Evolutionary conservation across 2,888 invertebrate genomes (phyloP).

Genomic region (Tuta absoluta): DNA sequence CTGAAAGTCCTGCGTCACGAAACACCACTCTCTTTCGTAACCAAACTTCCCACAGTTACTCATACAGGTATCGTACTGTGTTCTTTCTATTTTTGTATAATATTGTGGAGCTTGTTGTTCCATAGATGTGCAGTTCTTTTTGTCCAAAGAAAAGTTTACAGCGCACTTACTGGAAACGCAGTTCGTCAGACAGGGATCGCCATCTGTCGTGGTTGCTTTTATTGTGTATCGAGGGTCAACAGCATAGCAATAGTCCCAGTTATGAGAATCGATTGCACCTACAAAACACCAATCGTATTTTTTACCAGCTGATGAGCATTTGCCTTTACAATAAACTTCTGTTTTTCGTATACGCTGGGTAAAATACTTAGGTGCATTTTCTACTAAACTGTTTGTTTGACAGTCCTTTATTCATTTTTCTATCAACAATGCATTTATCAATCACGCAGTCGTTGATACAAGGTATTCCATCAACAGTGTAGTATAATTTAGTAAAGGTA

Average conservation of each 20-base stretch:
- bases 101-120: background rate
- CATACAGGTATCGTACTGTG: background rate
- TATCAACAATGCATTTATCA: background rate
- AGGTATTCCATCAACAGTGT: background rate
- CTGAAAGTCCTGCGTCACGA: background rate
- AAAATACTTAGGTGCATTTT: background rate
- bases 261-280: background rate
- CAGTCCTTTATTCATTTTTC: background rate
- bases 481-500: background rate
- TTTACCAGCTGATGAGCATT: background rate
- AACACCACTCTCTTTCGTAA: background rate
- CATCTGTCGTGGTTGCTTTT: background rate
- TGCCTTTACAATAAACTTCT: background rate
- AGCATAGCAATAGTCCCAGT: background rate
- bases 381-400: background rate
- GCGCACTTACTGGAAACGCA: background rate
- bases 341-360: background rate
- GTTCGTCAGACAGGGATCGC: background rate
- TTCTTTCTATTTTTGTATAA: background rate
- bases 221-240: background rate
- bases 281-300: constrained; percentile 3
- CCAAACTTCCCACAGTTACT: constrained; percentile 10
- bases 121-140: background rate
- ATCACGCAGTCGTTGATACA: background rate
- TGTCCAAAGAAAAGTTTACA: background rate